Base-by-base conservation (phyloP, 2,797 vertebrate genomes). In the Myioborus miniatus region DNA sequence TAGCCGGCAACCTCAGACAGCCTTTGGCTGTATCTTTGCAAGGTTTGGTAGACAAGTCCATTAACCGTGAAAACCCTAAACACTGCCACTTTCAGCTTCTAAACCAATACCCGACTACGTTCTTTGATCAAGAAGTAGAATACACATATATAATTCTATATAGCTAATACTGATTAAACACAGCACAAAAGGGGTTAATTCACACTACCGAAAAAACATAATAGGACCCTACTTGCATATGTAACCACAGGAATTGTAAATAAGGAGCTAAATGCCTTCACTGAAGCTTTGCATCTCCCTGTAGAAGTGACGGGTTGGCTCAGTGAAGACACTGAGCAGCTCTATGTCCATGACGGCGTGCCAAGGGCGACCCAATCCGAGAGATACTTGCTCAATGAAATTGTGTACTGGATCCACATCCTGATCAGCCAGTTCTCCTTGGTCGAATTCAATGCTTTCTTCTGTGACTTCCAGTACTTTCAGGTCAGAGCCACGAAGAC, bases 391-490 rank as follows among this genome's bases (percentile, higher is more conserved):
- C 97, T 99, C 99, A 92, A 99, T 98, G 94, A 99, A 98, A 97
- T 99, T 99, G 95, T 99, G 99, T 83, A 99, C 98, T 20, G 99
- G 99, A 98, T 99, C 99, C 59, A 99, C 99, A 87, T 99, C 99
- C 96, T 98, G 98, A 97, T 98, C 99, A 75, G 98, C 97, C 37
- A 98, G 98, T 98, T 99, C 99, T 95, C 99, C 99, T 53, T 99
- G 99, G 97, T 99, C 99, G 26, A 99, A 99, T 98, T 99, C 99
- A 96, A 99, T 99, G 98, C 99, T 99, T 98, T 99, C 99, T 97
- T 99, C 99, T 0, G 99, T 99, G 96, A 99, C 99, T 39, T 99
- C 99, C 85, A 99, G 98, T 87, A 99, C 97, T 89, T 98, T 98
- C 56, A 99, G 98, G 96, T 98, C 99, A 96, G 99, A 98, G 96